Evolutionary conservation across 1,140 invertebrate species (phyloP), one percentile per base, ranked within the genome.

Genomic region (Coelopa frigida): DNA sequence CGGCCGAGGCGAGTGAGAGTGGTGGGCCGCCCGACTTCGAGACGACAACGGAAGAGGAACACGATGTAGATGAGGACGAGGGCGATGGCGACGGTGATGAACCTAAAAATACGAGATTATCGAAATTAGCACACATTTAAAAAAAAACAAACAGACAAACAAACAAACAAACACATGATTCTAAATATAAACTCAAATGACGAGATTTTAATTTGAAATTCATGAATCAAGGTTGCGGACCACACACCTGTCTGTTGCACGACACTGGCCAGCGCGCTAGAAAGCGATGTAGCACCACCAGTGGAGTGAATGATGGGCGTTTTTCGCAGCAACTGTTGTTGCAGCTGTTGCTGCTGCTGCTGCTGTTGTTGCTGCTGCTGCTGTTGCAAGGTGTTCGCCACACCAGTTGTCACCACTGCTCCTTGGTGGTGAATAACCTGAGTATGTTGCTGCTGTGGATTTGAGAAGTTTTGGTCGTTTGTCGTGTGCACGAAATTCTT

Each of bases 401-500:
- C 14, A 29, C 8, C 27, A 14, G 27, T 10, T 14, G 27, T 14
- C 8, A 10, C 14, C 27, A 29, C 8, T 21, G 31, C 33, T 29
- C 21, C 26, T 32, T 44, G 29, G 56, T 46, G 61, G 57, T 66
- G 62, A 49, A 66, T 65, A 40, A 62, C 62, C 51, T 66, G 62
- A 48, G 62, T 59, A 48, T 62, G 62, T 50, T 62, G 56, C 12
- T 49, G 46, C 22, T 24, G 17, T 27, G 32, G 42, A 15, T n/a
- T n/a, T n/a, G n/a, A n/a, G n/a, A n/a, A n/a, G n/a, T 27, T 43
- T 8, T 54, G 55, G 12, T 57, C 51, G 32, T 57, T 60, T 35
- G n/a, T n/a, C n/a, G n/a, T n/a, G n/a, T 55, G 59, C 57, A 61
- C 53, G 23, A 62, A 66, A 32, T 66, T 66, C 35, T 66, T 66